A percentile compares a stretch with the other conserved stretches of the same genome.
Conservation (phyloP, 64 coral and sea anemone genomes). For the Actinia equina region DNA sequence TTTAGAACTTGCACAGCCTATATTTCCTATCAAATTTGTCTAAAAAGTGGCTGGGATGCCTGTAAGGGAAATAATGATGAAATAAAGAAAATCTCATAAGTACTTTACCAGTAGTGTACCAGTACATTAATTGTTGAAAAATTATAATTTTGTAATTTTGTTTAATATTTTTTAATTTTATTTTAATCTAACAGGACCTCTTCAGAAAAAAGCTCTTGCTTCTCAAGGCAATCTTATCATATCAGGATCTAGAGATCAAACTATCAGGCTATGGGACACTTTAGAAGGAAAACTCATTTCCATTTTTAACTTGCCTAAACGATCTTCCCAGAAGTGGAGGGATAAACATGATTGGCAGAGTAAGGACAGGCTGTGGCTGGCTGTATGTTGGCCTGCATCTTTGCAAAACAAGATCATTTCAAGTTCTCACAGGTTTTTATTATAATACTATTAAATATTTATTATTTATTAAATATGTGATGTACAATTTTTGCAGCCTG, state of each 20-base stretch:
- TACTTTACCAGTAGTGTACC: too few species aligned
- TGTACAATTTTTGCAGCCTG: background rate
- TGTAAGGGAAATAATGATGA: too few species aligned
- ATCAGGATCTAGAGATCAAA: constrained; percentile 91
- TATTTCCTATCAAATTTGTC: too few species aligned
- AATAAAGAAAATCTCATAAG: too few species aligned
- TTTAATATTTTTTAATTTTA: too few species aligned
- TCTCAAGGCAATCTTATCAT: constrained; percentile 55
- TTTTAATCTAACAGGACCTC: constrained; percentile 13
- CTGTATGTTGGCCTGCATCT: constrained; percentile 81
- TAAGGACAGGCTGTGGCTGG: constrained; percentile 78
- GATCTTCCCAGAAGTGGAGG: constrained; percentile 79
- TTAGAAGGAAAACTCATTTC: constrained; percentile 60
- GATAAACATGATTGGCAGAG: constrained; percentile 68
- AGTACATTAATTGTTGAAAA: too few species aligned
- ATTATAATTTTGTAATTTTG: too few species aligned
- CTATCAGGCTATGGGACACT: constrained; percentile 83
- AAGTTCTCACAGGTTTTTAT: constrained; percentile 73
- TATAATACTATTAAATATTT: background rate
- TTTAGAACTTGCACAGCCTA: too few species aligned
- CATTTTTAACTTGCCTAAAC: constrained; percentile 76
- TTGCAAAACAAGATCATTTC: constrained; percentile 61
- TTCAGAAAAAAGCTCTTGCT: constrained; percentile 45
- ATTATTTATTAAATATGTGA: background rate
- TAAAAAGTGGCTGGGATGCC: too few species aligned